A percentile compares a stretch with the other conserved stretches of the same genome.
Conservation (phyloP, 2,113 vertebrate species). For the Maccullochella peelii region DNA sequence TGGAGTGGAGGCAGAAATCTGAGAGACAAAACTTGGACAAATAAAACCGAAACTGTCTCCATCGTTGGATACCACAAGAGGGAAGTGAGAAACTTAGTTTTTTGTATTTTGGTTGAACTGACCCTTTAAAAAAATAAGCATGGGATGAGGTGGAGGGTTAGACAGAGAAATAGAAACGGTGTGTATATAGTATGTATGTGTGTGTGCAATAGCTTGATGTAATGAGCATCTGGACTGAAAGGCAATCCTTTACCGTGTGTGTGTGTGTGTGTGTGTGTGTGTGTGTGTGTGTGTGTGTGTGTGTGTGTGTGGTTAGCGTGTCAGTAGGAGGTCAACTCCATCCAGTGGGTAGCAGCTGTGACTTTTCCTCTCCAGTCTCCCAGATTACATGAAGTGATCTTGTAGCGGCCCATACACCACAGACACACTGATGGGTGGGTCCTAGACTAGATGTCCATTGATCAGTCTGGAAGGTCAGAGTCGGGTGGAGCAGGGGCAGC, state of each 20-base stretch:
- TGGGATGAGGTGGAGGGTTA: not conserved
- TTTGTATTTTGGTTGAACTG: not conserved
- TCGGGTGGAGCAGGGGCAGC: not conserved
- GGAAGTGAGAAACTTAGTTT: not conserved
- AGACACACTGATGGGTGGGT: conserved; percentile 45
- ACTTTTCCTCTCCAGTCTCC: conserved; percentile 48
- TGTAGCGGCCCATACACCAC: conserved; percentile 29
- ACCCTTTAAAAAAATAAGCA: conserved; percentile 5
- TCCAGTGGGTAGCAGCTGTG: conserved; percentile 72
- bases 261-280: conserved; percentile 14
- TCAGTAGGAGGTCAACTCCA: conserved; percentile 57
- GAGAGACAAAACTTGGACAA: not conserved
- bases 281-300: conserved; percentile 46
- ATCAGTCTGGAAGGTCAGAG: conserved; percentile 71
- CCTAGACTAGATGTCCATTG: conserved; percentile 66
- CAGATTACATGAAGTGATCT: conserved; percentile 61
- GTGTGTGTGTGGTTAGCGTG: conserved; percentile 19
- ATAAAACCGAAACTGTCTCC: not conserved
- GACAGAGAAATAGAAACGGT: not conserved
- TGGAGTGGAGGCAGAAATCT: not conserved
- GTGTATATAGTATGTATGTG: not conserved
- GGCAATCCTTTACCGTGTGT: conserved; percentile 39
- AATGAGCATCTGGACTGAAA: conserved; percentile 70
- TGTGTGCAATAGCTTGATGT: conserved; percentile 26
- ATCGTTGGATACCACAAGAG: not conserved